phyloP scores from a whole-genome alignment of 2,797 vertebrate genomes.

The Pampus argenteus region DNA sequence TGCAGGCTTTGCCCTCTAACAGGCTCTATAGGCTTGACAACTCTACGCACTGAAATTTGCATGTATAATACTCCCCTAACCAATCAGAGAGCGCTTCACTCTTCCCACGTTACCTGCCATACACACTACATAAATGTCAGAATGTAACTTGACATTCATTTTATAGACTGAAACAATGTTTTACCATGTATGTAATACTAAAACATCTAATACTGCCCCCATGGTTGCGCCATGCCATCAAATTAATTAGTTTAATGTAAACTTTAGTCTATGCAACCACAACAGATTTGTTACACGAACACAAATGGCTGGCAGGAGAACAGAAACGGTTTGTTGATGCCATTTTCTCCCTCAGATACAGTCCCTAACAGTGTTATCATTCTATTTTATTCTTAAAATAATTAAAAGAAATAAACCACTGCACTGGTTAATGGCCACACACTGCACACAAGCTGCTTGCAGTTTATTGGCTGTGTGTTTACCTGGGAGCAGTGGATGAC shows the following conservation, averaged over 20 bases:
- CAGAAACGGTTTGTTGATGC: background rate
- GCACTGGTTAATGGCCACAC: too few species aligned
- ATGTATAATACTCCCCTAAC: background rate
- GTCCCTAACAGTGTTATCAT: too few species aligned
- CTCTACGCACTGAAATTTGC: slow-evolving; percentile 8
- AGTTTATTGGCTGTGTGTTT: background rate
- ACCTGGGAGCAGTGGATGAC: slow-evolving; percentile 29
- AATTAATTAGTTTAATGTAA: too few species aligned
- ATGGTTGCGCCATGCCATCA: too few species aligned
- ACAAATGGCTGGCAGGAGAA: too few species aligned
- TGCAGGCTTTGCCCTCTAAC: slow-evolving; percentile 45
- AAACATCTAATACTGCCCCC: too few species aligned
- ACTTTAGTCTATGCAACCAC: background rate
- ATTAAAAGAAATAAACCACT: too few species aligned
- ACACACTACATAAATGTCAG: slow-evolving; percentile 7
- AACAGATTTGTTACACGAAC: too few species aligned
- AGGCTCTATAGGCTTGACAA: slow-evolving; percentile 25
- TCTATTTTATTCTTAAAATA: too few species aligned
- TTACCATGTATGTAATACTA: background rate
- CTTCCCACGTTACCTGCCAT: background rate
- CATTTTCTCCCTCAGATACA: background rate
- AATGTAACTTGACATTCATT: background rate
- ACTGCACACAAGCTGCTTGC: too few species aligned
- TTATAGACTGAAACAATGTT: background rate
- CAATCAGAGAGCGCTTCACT: slow-evolving; percentile 20